Percentiles rank a stretch among this genome's conserved stretches.
Evolutionary conservation across 2,888 invertebrate genomes (phyloP).

Genomic region (Mellilla xanthometata): DNA sequence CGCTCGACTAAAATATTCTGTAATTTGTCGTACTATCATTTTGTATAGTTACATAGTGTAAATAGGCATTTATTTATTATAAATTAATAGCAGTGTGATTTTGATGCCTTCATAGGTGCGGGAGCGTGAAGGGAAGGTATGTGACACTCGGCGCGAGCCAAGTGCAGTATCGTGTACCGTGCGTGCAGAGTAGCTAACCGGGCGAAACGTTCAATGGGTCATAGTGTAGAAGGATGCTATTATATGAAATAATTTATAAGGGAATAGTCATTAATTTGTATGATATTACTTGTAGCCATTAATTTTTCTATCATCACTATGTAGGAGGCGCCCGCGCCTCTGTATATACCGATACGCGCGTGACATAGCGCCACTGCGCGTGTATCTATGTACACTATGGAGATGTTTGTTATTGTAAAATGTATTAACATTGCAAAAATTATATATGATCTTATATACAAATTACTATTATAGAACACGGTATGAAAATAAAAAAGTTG

Average conservation of each 20-base stretch:
- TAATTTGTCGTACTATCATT: conserved; percentile 80
- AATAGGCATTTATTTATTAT: conserved; percentile 83
- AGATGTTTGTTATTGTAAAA: conserved; percentile 81
- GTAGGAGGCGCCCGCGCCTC: conserved; percentile 57
- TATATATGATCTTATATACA: conserved; percentile 82
- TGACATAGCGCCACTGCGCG: conserved; percentile 50
- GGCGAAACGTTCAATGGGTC: conserved; percentile 66
- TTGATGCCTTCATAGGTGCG: conserved; percentile 75
- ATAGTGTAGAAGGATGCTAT: conserved; percentile 80
- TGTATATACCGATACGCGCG: conserved; percentile 59
- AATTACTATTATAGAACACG: conserved; percentile 82
- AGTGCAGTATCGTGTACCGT: conserved; percentile 63
- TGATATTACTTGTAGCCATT: conserved; percentile 81
- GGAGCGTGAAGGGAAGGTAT: conserved; percentile 67
- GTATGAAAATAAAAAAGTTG: conserved; percentile 81
- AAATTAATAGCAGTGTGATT: conserved; percentile 80
- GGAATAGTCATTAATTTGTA: conserved; percentile 83
- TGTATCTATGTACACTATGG: conserved; percentile 78
- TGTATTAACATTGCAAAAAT: conserved; percentile 82
- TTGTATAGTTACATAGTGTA: conserved; percentile 83
- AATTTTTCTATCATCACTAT: conserved; percentile 77
- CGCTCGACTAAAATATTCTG: conserved; percentile 75
- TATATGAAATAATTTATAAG: conserved; percentile 81
- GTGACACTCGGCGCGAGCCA: conserved; percentile 68
- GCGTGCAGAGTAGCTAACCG: conserved; percentile 59